Evolutionary conservation across 23 tunicate genomes (phyloP).

Genomic region (Oikopleura vanhoeffeni): DNA sequence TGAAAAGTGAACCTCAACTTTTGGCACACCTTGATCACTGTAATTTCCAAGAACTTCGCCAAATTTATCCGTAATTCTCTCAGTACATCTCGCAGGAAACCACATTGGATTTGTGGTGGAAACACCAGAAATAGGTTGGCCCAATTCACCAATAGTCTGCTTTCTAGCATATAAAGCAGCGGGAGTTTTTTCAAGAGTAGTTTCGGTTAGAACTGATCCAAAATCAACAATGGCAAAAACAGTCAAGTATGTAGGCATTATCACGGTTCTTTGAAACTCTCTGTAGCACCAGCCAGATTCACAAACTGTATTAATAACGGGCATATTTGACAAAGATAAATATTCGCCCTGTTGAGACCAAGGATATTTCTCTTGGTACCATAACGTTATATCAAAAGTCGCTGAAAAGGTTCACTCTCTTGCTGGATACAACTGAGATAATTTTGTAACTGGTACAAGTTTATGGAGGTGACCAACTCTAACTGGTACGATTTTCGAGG

Average conservation of each 20-base stretch:
- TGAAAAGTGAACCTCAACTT: too few species aligned
- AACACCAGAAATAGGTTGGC: background rate
- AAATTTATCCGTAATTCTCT: background rate
- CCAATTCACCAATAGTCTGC: background rate
- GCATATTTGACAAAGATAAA: background rate
- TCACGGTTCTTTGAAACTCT: background rate
- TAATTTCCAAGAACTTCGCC: background rate
- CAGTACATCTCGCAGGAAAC: background rate
- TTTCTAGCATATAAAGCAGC: background rate
- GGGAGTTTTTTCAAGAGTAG: background rate
- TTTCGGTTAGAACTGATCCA: slow-evolving; percentile 1
- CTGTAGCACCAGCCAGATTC: background rate
- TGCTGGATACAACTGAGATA: too few species aligned
- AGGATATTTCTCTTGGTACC: background rate
- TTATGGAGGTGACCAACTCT: too few species aligned
- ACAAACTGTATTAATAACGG: background rate
- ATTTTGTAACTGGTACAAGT: too few species aligned
- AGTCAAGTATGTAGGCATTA: background rate
- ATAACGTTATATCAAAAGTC: background rate
- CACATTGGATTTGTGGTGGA: background rate
- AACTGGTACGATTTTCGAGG: too few species aligned
- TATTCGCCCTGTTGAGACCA: background rate
- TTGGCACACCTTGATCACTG: background rate
- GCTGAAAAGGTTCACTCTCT: too few species aligned
- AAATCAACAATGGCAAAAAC: slow-evolving; percentile 8